Conservation (phyloP, 2,113 vertebrate genomes). For the Alosa alosa region DNA sequence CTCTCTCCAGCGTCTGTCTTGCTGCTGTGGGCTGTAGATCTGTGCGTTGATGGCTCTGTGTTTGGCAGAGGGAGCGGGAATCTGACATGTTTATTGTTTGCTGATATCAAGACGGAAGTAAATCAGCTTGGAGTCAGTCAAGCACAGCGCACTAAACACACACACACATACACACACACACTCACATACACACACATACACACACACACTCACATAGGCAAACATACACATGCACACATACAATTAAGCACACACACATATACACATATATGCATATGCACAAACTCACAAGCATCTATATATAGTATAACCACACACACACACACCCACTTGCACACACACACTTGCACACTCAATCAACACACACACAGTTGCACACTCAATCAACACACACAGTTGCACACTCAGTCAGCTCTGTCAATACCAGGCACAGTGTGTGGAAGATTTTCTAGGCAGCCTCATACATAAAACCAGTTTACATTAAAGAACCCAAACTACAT, state of each 20-base stretch:
- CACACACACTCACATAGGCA: neutral
- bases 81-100: slow-evolving; percentile 9
- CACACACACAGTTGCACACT: neutral
- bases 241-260: neutral
- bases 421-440: neutral
- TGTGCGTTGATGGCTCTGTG: neutral
- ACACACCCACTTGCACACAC: neutral
- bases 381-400: neutral
- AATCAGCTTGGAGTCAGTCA: neutral
- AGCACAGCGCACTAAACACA: neutral
- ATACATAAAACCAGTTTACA: slow-evolving; percentile 4
- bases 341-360: neutral
- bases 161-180: neutral
- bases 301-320: neutral
- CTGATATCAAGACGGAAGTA: neutral
- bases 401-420: neutral
- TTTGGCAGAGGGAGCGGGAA: neutral
- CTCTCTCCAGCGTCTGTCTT: neutral
- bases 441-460: neutral
- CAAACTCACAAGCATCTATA: neutral
- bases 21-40: too few species aligned
- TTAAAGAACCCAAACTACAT: neutral
- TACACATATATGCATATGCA: neutral
- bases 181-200: neutral
- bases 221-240: neutral